phyloP scores from a whole-genome alignment of 2,797 vertebrate species.

The Coilia nasus region DNA sequence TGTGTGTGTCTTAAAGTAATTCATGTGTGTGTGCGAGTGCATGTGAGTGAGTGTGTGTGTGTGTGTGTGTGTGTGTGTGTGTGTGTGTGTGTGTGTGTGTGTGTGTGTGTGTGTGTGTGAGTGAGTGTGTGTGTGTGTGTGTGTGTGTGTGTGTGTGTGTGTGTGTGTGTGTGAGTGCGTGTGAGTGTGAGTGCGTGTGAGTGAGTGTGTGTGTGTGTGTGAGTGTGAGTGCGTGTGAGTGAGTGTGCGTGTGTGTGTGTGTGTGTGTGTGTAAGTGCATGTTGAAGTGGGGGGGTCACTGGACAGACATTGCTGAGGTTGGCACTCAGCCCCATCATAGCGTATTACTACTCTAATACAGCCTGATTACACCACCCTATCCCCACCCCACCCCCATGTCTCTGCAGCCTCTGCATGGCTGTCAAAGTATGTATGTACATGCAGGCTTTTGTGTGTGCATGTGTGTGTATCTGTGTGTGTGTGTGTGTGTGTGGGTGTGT shows the following conservation, averaged over 20 bases:
- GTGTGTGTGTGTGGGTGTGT: neutral
- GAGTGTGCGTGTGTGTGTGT: neutral
- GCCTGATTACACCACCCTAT: conserved; percentile 40
- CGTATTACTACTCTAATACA: conserved; percentile 37
- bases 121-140: neutral
- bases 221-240: no score
- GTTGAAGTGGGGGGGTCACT: conserved; percentile 16
- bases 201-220: no score
- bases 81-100: no score
- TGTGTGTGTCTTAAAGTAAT: neutral
- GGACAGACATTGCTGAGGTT: conserved; percentile 62
- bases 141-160: no score
- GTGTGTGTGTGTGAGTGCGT: no score
- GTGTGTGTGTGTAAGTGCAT: conserved; percentile 15
- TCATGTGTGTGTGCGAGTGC: neutral
- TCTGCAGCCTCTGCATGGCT: neutral
- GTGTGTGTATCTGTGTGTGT: neutral
- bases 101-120: neutral
- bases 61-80: no score
- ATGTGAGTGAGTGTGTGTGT: no score
- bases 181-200: no score
- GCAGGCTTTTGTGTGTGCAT: neutral
- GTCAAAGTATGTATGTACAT: neutral
- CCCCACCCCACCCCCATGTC: no score
- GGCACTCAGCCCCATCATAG: conserved; percentile 21